phyloP scores from a whole-genome alignment of 2,113 vertebrate genomes.

The Orthochromis malagaraziensis region DNA sequence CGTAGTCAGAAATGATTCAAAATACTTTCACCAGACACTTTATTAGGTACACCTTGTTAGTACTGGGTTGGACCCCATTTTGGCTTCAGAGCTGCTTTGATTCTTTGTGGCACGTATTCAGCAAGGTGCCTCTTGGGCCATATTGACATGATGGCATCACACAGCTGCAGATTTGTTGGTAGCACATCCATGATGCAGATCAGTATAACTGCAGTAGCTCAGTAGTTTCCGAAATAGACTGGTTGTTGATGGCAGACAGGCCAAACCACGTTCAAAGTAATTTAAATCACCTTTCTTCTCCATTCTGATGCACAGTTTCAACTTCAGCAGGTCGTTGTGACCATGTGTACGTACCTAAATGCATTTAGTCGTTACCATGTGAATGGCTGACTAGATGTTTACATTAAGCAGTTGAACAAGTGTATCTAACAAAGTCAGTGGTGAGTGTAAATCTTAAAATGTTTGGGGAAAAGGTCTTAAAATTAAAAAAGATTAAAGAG shows the following conservation, averaged over 20 bases:
- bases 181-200: neutral
- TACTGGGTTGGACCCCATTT: neutral
- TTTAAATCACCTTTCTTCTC: neutral
- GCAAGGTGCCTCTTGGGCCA: neutral
- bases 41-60: neutral
- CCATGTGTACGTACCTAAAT: neutral
- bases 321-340: neutral
- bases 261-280: neutral
- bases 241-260: neutral
- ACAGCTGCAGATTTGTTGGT: neutral
- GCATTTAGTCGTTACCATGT: neutral
- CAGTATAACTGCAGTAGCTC: neutral
- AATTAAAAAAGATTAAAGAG: neutral
- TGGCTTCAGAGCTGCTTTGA: neutral
- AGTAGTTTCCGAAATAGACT: neutral
- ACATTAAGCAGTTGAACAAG: neutral
- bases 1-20: neutral
- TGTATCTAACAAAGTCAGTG: neutral
- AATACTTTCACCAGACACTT: neutral
- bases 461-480: rapidly evolving
- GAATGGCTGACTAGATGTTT: neutral
- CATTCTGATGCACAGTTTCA: neutral
- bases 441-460: neutral
- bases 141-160: neutral
- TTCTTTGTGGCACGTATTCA: neutral